A percentile compares a stretch with the other conserved stretches of the same genome.
Conservation (phyloP, 2,888 invertebrate genomes). For the Leptopterna dolabrata region DNA sequence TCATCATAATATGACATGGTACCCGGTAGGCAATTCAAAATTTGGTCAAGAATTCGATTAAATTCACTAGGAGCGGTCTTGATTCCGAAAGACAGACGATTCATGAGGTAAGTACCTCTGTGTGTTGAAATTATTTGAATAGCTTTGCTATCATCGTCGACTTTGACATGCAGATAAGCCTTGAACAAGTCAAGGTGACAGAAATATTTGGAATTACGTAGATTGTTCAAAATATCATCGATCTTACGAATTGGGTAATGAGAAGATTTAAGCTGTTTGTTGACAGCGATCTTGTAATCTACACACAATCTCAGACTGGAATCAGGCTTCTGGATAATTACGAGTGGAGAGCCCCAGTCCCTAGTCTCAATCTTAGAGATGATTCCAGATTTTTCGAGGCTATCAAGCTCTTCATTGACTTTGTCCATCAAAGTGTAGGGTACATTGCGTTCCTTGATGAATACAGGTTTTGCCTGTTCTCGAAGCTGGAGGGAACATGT, state of each 20-base stretch:
- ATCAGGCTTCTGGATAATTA: constrained; percentile 13
- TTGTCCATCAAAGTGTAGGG: neutral
- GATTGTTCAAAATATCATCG: constrained; percentile 46
- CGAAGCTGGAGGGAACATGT: constrained; percentile 23
- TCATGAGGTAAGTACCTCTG: neutral
- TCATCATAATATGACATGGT: neutral
- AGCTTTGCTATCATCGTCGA: neutral
- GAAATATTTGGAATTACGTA: neutral
- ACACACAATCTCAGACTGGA: constrained; percentile 49
- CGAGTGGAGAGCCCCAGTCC: constrained; percentile 56
- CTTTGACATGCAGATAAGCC: neutral
- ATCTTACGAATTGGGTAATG: constrained; percentile 60
- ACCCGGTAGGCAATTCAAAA: neutral
- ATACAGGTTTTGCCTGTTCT: neutral
- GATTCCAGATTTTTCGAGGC: constrained; percentile 53
- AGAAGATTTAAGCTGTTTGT: constrained; percentile 60
- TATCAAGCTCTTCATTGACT: constrained; percentile 55
- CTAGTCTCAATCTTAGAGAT: constrained; percentile 43
- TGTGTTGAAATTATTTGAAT: neutral
- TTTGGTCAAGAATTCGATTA: neutral
- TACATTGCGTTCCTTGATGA: neutral
- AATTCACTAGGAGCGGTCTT: neutral
- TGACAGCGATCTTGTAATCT: constrained; percentile 63
- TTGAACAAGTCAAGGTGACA: neutral
- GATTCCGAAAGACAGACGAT: neutral